Conservation (phyloP, 2,113 vertebrate species). For the Oplegnathus fasciatus region DNA sequence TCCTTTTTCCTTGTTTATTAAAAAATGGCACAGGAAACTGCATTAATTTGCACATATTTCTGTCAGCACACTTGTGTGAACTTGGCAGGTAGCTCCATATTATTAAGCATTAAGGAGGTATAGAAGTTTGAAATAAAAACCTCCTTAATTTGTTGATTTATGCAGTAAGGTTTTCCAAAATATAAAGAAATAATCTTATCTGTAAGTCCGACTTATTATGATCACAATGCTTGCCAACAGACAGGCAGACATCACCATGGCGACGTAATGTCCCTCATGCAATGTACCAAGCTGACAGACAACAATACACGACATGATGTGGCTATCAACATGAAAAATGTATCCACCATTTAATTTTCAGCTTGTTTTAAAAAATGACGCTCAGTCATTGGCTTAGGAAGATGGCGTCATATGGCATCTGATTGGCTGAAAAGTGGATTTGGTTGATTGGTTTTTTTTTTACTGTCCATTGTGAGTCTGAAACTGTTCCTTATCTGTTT, state of each 20-base stretch:
- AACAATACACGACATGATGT: conserved; percentile 26
- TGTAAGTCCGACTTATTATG: conserved; percentile 24
- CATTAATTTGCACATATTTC: conserved; percentile 41
- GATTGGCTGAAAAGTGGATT: not conserved
- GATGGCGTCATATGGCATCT: not conserved
- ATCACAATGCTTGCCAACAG: conserved; percentile 43
- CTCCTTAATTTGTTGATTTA: conserved; percentile 42
- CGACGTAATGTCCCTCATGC: conserved; percentile 24
- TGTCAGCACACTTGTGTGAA: not conserved
- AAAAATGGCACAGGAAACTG: conserved; percentile 13
- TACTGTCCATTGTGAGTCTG: not conserved
- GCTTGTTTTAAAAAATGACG: not conserved
- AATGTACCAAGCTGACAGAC: conserved; percentile 15
- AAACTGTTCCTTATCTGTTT: not conserved
- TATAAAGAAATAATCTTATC: conserved; percentile 46
- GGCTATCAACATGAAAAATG: conserved; percentile 13
- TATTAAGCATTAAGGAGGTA: conserved; percentile 8
- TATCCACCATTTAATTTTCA: conserved; percentile 4
- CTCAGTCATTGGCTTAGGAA: not conserved
- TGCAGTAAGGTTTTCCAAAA: conserved; percentile 21
- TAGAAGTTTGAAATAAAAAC: not conserved
- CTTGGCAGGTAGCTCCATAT: conserved; percentile 2
- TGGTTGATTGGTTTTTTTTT: no score
- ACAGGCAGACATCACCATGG: conserved; percentile 33
- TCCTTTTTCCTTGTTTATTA: conserved; percentile 5